Percentiles rank a stretch among this genome's conserved stretches.
Evolutionary conservation across 2,888 invertebrate species (phyloP).

Genomic region (Phyllotreta striolata): DNA sequence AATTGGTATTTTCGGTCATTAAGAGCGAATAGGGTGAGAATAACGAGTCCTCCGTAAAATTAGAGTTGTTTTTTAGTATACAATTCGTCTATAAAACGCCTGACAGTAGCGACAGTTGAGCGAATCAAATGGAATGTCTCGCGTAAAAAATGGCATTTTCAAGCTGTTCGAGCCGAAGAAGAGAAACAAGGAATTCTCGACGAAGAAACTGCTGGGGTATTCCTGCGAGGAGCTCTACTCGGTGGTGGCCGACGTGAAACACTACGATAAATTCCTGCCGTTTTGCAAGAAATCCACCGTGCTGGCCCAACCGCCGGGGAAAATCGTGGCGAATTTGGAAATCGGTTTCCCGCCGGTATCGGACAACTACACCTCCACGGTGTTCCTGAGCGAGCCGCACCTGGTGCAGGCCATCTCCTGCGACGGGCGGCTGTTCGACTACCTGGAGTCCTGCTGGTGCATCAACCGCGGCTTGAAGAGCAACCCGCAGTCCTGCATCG

Average conservation of each 20-base stretch:
- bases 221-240: slow-evolving; percentile 92
- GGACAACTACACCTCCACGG: slow-evolving; percentile 88
- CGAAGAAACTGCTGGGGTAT: slow-evolving; percentile 68
- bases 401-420: slow-evolving; percentile 87
- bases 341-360: slow-evolving; percentile 87
- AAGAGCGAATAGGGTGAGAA: slow-evolving; percentile 1
- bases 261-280: slow-evolving; percentile 88
- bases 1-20: slow-evolving; percentile 48
- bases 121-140: too few species aligned
- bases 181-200: slow-evolving; percentile 50
- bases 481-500: slow-evolving; percentile 79
- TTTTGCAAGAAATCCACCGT: slow-evolving; percentile 91
- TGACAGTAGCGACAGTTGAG: too few species aligned
- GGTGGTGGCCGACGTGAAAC: slow-evolving; percentile 88
- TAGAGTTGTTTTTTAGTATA: too few species aligned
- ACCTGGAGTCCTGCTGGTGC: slow-evolving; percentile 89
- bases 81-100: too few species aligned
- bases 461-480: slow-evolving; percentile 88
- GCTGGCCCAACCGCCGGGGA: slow-evolving; percentile 63
- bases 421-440: slow-evolving; percentile 89
- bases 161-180: too few species aligned
- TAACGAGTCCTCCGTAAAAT: not conserved
- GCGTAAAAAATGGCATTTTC: too few species aligned
- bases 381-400: slow-evolving; percentile 76
- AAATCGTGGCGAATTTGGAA: slow-evolving; percentile 78